Percentiles rank a stretch among this genome's conserved stretches.
Conservation (phyloP, 2,113 vertebrate genomes). For the Sigmodon hispidus region DNA sequence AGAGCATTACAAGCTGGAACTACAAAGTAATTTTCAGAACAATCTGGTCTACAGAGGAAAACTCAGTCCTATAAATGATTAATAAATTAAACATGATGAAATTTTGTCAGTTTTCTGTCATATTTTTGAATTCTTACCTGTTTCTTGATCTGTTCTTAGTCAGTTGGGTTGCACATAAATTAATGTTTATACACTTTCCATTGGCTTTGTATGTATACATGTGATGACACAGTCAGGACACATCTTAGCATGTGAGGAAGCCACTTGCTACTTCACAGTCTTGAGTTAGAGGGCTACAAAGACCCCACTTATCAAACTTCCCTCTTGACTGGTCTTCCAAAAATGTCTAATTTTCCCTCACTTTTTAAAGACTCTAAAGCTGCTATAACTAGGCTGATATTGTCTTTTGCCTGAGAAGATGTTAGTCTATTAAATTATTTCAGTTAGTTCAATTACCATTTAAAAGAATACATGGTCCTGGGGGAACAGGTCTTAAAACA, state of each 20-base stretch:
- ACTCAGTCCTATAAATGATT: background rate
- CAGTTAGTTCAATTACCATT: constrained; percentile 44
- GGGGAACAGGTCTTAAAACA: background rate
- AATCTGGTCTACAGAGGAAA: background rate
- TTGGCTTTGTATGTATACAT: no score
- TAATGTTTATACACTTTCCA: background rate
- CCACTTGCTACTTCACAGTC: background rate
- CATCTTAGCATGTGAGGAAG: background rate
- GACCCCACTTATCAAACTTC: constrained; percentile 11
- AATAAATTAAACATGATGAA: background rate
- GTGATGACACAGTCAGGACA: no score
- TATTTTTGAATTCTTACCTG: background rate
- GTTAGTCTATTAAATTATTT: constrained; percentile 55
- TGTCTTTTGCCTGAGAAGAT: constrained; percentile 46
- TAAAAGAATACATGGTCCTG: background rate
- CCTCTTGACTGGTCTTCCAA: constrained; percentile 49
- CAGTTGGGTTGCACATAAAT: background rate
- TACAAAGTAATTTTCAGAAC: background rate
- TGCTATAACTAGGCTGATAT: constrained; percentile 57
- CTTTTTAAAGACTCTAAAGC: constrained; percentile 44
- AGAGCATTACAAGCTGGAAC: background rate
- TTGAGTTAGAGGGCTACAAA: constrained; percentile 2
- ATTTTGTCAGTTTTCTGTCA: background rate
- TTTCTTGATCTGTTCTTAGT: background rate
- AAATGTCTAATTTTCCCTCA: constrained; percentile 62